These are phyloP conservation scores for Pecten maximus DNA, from an alignment of 2,888 invertebrate species.

Conservation along the genomic window DNA sequence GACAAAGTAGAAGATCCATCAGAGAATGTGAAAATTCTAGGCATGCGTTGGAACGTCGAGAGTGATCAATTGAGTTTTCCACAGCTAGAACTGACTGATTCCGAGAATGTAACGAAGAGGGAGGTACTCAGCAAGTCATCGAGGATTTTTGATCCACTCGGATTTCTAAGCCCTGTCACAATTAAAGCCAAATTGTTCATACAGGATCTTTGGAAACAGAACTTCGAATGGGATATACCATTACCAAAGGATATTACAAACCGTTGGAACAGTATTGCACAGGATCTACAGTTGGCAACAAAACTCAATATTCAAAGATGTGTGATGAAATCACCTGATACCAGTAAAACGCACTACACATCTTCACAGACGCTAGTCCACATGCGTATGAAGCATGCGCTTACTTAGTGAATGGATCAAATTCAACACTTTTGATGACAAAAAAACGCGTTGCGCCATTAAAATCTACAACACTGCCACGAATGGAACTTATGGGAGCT, in stretches of 20 bases:
- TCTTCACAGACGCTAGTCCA: not conserved
- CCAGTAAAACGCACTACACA: not conserved
- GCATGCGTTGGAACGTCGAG: not conserved
- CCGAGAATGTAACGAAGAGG: not conserved
- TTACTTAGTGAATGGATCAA: not conserved
- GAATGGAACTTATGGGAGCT: slow-evolving; percentile 51
- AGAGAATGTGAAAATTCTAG: not conserved
- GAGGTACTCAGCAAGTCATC: not conserved
- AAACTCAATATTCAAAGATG: not conserved
- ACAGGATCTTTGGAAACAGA: not conserved
- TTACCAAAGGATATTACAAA: not conserved
- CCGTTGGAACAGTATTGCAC: not conserved
- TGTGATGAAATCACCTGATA: not conserved
- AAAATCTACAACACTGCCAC: slow-evolving; percentile 46
- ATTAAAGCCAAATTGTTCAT: slow-evolving; percentile 1
- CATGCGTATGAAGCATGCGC: slow-evolving; percentile 24
- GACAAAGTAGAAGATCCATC: not conserved
- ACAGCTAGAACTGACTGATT: not conserved
- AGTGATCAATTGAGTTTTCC: not conserved
- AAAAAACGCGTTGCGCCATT: slow-evolving; percentile 26
- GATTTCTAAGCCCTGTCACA: not conserved
- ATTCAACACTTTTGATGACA: not conserved
- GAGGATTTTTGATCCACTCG: slow-evolving; percentile 17
- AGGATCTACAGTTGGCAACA: not conserved
- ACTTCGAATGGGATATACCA: not conserved